Evolutionary conservation across 1,140 invertebrate species (phyloP), one percentile per base, ranked within the genome.

Genomic region (Euura lappo): DNA sequence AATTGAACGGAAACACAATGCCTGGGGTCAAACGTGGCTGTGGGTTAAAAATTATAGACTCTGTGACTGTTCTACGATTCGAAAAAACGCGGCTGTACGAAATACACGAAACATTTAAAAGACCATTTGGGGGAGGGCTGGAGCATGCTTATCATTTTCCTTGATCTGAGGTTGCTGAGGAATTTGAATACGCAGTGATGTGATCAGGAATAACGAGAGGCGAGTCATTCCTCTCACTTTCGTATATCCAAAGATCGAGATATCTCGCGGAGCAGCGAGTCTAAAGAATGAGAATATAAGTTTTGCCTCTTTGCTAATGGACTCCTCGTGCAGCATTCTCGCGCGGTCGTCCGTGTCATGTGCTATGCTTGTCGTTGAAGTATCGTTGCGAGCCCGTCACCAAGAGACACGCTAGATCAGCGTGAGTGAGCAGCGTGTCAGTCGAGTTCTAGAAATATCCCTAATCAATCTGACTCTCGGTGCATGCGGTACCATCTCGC

Each of bases 361-460:
- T 8, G 51, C 51, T 2, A 60, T 60, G 51, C 51, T 60, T 60
- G 51, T 60, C 51, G 51, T 60, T 60, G 51, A 60, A 60, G 51
- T 60, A 60, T 60, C 51, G 51, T 60, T 60, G 51, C 51, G 10
- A 11, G 6, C 51, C 51, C 51, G 51, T 60, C 51, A 60, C 51
- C 51, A 3, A 60, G 51, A 60, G 51, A 60, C 51, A 60, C 51
- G 51, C 51, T 60, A 60, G 51, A 60, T 60, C 51, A 60, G 51
- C 51, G 51, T 60, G 51, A 60, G 51, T 60, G 51, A 60, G 51
- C 51, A 60, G 51, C 51, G 51, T 60, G 51, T 60, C 51, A 60
- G 51, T 60, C 6, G 51, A 8, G 51, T 60, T 60, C 51, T 60
- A 60, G 51, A 60, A 60, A 60, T 60, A 60, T 60, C 51, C 51